Conservation (phyloP, 2,888 invertebrate genomes). For the Epiblema foenella region DNA sequence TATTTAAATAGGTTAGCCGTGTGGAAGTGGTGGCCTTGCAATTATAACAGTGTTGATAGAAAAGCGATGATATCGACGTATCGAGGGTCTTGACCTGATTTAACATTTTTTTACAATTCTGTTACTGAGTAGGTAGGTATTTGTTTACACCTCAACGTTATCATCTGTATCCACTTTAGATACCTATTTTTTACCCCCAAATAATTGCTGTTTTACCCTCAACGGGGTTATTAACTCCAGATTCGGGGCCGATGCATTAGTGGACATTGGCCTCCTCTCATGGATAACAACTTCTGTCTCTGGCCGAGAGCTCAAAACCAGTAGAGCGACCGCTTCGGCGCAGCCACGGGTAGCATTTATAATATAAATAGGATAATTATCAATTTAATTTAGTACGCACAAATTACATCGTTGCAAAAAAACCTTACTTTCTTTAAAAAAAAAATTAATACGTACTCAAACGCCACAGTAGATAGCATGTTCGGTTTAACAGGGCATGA, state of each 20-base stretch:
- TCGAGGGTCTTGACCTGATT: constrained; percentile 44
- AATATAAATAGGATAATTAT: too few species aligned
- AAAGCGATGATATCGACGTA: constrained; percentile 49
- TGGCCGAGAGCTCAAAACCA: too few species aligned
- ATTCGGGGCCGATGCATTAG: too few species aligned
- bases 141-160: neutral
- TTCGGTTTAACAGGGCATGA: constrained; percentile 55
- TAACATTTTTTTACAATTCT: constrained; percentile 13
- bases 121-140: neutral
- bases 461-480: constrained; percentile 48
- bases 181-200: too few species aligned
- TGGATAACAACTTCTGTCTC: too few species aligned
- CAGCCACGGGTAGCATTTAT: too few species aligned
- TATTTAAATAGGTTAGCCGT: constrained; percentile 2
- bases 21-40: constrained; percentile 56
- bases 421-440: neutral
- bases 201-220: too few species aligned
- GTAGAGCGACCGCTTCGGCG: too few species aligned
- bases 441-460: neutral
- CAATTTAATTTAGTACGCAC: too few species aligned
- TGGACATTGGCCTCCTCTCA: too few species aligned
- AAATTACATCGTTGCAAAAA: neutral
- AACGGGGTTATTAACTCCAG: too few species aligned
- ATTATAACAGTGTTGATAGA: constrained; percentile 64
- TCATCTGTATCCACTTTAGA: too few species aligned